phyloP scores from a whole-genome alignment of 2,113 vertebrate species.

The Callionymus lyra region DNA sequence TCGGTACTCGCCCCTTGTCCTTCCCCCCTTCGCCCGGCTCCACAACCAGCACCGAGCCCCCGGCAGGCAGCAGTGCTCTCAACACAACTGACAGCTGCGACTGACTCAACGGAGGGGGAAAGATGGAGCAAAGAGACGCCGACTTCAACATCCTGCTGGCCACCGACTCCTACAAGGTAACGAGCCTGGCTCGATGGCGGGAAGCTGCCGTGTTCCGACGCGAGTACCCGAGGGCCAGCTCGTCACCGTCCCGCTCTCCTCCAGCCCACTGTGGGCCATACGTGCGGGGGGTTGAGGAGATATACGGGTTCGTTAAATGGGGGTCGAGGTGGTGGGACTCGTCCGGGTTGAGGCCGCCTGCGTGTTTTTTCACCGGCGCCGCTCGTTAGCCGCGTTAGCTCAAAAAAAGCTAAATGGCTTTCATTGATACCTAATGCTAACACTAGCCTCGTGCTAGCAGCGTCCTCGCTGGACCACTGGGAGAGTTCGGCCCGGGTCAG shows the following conservation, averaged over 20 bases:
- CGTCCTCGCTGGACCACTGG: not conserved
- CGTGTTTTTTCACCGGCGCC: not conserved
- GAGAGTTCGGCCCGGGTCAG: too few species aligned
- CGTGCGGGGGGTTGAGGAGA: constrained; percentile 15
- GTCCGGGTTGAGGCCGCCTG: too few species aligned
- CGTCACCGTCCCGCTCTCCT: constrained; percentile 19
- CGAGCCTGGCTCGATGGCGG: not conserved
- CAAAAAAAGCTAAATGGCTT: constrained; percentile 21
- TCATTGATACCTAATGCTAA: constrained; percentile 36
- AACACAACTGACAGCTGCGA: constrained; percentile 58
- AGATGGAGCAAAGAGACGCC: constrained; percentile 79
- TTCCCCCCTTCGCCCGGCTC: constrained; percentile 20
- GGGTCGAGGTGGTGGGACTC: too few species aligned
- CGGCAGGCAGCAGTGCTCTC: constrained; percentile 30
- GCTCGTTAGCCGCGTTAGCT: constrained; percentile 19
- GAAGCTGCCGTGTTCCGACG: not conserved
- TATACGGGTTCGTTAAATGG: constrained; percentile 5
- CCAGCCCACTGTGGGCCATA: constrained; percentile 37
- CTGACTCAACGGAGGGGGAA: constrained; percentile 49
- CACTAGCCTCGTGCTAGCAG: constrained; percentile 40
- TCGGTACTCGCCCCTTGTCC: constrained; percentile 15
- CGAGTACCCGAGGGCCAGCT: constrained; percentile 58
- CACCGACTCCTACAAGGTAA: constrained; percentile 93
- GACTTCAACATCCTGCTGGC: constrained; percentile 86
- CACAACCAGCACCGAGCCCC: constrained; percentile 41